Conservation (phyloP, 2,888 invertebrate species). For the Hypselothyrea guttata region DNA sequence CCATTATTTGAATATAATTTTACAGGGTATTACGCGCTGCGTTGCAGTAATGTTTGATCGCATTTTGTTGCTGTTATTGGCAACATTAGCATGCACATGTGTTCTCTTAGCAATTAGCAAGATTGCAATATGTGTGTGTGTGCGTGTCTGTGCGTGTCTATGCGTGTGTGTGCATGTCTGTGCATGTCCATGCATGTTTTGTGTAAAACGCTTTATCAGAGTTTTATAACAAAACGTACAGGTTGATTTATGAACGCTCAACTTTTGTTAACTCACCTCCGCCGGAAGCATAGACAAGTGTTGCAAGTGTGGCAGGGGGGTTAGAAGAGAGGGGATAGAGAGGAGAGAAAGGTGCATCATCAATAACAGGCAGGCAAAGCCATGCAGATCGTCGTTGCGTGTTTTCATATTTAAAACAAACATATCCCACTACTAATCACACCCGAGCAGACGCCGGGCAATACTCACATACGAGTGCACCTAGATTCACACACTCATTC, state of each 20-base stretch:
- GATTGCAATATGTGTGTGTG: slow-evolving; percentile 59
- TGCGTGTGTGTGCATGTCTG: slow-evolving; percentile 17
- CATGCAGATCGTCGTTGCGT: slow-evolving; percentile 46
- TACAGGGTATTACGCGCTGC: too few relatives aligned
- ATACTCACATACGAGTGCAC: slow-evolving; percentile 4
- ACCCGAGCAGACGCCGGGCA: slow-evolving; percentile 37
- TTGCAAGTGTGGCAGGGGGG: slow-evolving; percentile 1
- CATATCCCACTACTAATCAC: slow-evolving; percentile 64
- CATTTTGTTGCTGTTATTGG: slow-evolving; percentile 16
- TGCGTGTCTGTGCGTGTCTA: slow-evolving; percentile 1
- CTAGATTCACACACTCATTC: slow-evolving; percentile 15
- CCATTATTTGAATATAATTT: too few relatives aligned
- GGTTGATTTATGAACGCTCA: slow-evolving; percentile 72
- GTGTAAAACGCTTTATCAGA: slow-evolving; percentile 74
- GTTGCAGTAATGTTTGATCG: background rate
- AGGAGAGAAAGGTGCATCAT: slow-evolving; percentile 43
- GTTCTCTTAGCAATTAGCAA: slow-evolving; percentile 73
- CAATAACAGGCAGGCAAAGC: slow-evolving; percentile 52
- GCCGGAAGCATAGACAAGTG: background rate
- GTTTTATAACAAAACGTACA: slow-evolving; percentile 69
- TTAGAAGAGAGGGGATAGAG: background rate
- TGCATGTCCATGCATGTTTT: slow-evolving; percentile 16
- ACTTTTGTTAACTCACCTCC: slow-evolving; percentile 71
- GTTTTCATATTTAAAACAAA: slow-evolving; percentile 71
- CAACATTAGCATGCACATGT: slow-evolving; percentile 58